Conservation (phyloP, 2,888 invertebrate species). For the Tipula lateralis region DNA sequence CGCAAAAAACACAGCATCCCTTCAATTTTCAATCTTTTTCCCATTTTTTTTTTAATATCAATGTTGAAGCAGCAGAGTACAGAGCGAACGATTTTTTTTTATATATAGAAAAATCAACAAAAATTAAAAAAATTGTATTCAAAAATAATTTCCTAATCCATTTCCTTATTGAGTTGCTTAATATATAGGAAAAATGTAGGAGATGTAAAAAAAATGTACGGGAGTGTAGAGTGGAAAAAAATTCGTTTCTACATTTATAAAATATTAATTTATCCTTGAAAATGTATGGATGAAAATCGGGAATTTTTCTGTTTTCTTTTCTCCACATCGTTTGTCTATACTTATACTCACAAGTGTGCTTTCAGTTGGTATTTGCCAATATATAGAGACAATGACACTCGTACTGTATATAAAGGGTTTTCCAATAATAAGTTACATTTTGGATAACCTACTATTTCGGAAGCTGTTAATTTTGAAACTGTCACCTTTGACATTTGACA, state of each 20-base stretch:
- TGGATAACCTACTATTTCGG: no score
- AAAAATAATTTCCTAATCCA: constrained; percentile 24
- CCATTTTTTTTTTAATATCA: neutral
- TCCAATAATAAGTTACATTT: no score
- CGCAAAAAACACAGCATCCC: neutral
- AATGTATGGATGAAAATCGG: neutral
- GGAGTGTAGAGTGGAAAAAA: neutral
- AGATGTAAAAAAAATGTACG: neutral
- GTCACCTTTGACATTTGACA: no score
- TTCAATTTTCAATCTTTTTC: neutral
- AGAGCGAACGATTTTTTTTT: neutral
- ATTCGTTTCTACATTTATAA: neutral
- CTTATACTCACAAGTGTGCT: neutral
- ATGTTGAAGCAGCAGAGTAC: neutral
- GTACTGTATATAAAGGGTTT: no score
- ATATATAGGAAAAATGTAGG: neutral
- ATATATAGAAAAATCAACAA: neutral
- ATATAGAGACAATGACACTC: neutral
- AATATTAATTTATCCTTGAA: constrained; percentile 19
- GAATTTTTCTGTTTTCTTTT: neutral
- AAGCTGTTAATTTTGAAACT: no score
- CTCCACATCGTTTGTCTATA: neutral
- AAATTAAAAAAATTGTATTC: constrained; percentile 24
- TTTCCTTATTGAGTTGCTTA: constrained; percentile 24
- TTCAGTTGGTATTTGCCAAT: neutral